phyloP scores from a whole-genome alignment of 2,797 vertebrate species.

The Taeniopygia guttata region DNA sequence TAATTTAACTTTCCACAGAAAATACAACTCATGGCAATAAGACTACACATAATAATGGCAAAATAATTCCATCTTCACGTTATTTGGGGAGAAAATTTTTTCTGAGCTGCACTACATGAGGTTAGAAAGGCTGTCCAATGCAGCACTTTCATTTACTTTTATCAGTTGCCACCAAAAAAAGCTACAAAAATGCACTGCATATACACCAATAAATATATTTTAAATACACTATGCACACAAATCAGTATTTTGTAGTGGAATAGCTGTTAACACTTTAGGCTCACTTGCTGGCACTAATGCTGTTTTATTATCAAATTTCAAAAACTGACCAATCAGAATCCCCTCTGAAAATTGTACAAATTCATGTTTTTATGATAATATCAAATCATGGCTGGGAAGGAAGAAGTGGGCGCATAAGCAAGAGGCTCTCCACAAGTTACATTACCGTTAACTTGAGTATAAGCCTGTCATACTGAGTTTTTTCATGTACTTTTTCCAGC shows the following conservation, averaged over 20 bases:
- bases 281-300: not conserved
- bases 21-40: not conserved
- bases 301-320: not conserved
- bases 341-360: slow-evolving; percentile 83
- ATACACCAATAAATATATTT: not conserved
- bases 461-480: slow-evolving; percentile 95
- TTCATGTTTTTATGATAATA: slow-evolving; percentile 71
- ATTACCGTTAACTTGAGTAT: slow-evolving; percentile 97
- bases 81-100: not conserved
- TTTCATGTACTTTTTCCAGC: slow-evolving; percentile 97
- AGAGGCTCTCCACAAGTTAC: slow-evolving; percentile 79
- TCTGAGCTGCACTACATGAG: not conserved
- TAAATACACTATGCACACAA: not conserved
- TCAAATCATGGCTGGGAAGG: slow-evolving; percentile 80
- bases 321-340: slow-evolving; percentile 87
- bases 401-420: slow-evolving; percentile 76
- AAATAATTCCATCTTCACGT: not conserved
- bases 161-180: not conserved
- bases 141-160: not conserved
- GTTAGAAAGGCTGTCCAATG: not conserved
- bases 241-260: not conserved
- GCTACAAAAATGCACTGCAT: not conserved
- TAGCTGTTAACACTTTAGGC: not conserved
- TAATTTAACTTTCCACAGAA: not conserved
- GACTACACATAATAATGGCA: not conserved